A percentile compares a stretch with the other conserved stretches of the same genome.
These are phyloP conservation scores for Periphyllus acericola DNA, from an alignment of 2,888 invertebrate genomes.

Conservation along the genomic window DNA sequence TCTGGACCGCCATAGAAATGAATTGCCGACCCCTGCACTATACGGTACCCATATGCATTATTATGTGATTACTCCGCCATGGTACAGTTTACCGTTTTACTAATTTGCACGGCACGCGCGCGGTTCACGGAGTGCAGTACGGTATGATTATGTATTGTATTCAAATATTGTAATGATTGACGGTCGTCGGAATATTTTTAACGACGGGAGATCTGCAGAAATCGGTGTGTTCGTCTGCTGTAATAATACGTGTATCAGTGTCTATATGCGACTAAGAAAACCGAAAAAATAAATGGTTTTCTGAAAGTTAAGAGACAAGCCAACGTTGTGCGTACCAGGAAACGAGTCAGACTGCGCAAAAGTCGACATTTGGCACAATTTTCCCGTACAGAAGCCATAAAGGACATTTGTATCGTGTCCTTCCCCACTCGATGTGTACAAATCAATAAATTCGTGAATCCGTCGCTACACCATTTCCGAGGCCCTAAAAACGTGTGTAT, in stretches of 20 bases:
- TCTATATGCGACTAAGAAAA: background rate
- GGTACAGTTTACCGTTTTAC: too few species aligned
- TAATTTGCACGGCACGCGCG: too few species aligned
- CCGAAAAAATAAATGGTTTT: too few species aligned
- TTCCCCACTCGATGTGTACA: background rate
- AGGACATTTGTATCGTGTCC: background rate
- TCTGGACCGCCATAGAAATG: too few species aligned
- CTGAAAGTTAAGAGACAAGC: background rate
- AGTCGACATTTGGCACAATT: constrained; percentile 27
- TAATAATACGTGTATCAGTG: background rate
- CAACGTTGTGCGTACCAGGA: background rate
- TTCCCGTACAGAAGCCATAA: constrained; percentile 15
- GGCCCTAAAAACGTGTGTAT: background rate
- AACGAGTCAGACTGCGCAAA: constrained; percentile 9
- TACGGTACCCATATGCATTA: too few species aligned
- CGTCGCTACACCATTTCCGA: background rate
- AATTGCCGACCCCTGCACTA: too few species aligned
- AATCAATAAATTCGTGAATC: constrained; percentile 12
- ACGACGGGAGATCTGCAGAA: background rate
- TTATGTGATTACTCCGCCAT: too few species aligned
- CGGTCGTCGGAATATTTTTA: background rate
- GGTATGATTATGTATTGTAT: too few species aligned
- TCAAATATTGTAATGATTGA: too few species aligned
- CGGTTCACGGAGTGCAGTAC: too few species aligned
- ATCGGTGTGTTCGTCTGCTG: background rate